Conservation (phyloP, 1,140 invertebrate genomes). For the Diabrotica undecimpunctata region DNA sequence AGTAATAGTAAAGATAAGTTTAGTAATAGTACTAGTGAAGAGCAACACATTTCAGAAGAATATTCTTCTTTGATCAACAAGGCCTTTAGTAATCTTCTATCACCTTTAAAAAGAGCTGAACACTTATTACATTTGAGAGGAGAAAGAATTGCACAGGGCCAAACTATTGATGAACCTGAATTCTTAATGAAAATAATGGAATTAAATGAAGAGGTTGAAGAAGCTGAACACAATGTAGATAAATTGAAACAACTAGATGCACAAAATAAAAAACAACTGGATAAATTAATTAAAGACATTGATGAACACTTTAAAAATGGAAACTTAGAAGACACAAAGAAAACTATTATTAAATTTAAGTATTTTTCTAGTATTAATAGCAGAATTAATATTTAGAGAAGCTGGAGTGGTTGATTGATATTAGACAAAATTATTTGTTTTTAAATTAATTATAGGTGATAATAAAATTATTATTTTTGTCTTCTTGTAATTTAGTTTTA, state of each 20-base stretch:
- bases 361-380: constrained; percentile 76
- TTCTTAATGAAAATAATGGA: constrained; percentile 88
- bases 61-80: constrained; percentile 83
- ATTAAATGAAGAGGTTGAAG: constrained; percentile 77
- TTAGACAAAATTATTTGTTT: neutral
- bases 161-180: constrained; percentile 62
- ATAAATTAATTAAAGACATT: constrained; percentile 54
- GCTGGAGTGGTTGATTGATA: constrained; percentile 63
- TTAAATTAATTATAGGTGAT: neutral
- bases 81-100: constrained; percentile 73
- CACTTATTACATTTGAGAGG: constrained; percentile 71
- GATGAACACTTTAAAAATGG: constrained; percentile 59
- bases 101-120: constrained; percentile 70
- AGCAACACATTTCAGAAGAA: constrained; percentile 72
- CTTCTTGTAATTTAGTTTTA: too few relatives aligned
- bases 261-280: constrained; percentile 58
- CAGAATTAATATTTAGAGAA: constrained; percentile 67
- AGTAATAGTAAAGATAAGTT: too few relatives aligned
- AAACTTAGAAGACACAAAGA: constrained; percentile 59
- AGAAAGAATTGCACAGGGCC: constrained; percentile 63
- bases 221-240: constrained; percentile 52
- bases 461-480: too few relatives aligned
- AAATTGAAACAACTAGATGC: constrained; percentile 60
- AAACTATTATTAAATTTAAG: constrained; percentile 69
- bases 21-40: constrained; percentile 59